Base-by-base conservation (phyloP, 2,888 invertebrate genomes). In the Caenorhabditis drosophilae region DNA sequence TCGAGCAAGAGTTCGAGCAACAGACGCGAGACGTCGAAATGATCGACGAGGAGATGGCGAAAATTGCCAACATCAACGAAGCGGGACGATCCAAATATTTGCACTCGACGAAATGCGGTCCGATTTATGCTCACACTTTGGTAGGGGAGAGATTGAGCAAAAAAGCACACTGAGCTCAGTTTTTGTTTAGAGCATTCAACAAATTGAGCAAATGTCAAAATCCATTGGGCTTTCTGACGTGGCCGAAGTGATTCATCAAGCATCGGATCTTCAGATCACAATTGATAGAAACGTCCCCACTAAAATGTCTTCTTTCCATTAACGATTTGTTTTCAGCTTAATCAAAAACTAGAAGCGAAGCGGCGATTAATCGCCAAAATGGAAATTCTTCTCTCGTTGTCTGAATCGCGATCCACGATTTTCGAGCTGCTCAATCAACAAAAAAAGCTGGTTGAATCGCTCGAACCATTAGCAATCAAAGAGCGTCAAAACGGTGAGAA, bases 381-480 rank as follows among this genome's bases (percentile, higher is more conserved):
- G 9, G 64, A 59, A 25, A 51, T 64, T 18, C 25, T 64, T 2
- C 27, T 64, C 6, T 55, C 64, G 12, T 40, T 64, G 3, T 38
- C 59, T 7, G 64, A 64, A 23, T 51, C 64, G 2, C 40, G 58
- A 31, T 44, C 57, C 3, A 15, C 42, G 15, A 12, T 63, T 2
- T 63, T 58, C 26, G 57, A 57, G 18, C 41, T 58, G n/a, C 36
- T 63, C 9, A 42, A 63, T 16, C 49, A 58, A 41, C 63, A 63
- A 26, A 63, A 58, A 44, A 49, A 54, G 22, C 36, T 63, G 4
- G 50, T 50, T 4, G 63, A 54, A 26, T 42, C 38, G 27, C 46
- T 62, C 55, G 61, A 62, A 41, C 51, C 51, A 25, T 27, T 41
- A 11, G 61, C 61, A 11, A 18, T 62, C 44, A 22, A 36, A 50